phyloP scores from a whole-genome alignment of 2,888 invertebrate genomes.

The Acleris emargana region DNA sequence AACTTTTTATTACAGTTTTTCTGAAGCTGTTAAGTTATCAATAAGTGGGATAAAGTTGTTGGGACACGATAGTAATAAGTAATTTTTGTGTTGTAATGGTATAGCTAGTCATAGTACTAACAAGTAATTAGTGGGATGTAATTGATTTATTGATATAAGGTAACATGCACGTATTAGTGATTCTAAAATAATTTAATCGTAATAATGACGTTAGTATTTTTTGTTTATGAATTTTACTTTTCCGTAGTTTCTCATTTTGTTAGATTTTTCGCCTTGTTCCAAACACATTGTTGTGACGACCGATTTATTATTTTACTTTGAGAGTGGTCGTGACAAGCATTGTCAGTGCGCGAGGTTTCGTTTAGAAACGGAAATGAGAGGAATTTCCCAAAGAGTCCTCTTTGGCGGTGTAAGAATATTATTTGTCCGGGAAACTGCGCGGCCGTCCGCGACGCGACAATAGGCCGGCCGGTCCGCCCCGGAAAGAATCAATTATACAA shows the following conservation, averaged over 20 bases:
- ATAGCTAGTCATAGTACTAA: too few species aligned
- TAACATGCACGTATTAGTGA: too few species aligned
- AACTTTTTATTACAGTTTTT: too few species aligned
- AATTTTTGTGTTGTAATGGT: too few species aligned
- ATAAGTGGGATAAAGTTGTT: too few species aligned
- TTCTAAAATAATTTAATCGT: too few species aligned
- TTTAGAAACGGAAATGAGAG: conserved; percentile 78
- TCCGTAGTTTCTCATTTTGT: background rate
- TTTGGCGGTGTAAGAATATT: conserved; percentile 69
- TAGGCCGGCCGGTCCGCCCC: conserved; percentile 67
- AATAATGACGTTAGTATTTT: too few species aligned
- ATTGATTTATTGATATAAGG: too few species aligned
- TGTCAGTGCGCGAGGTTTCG: conserved; percentile 70
- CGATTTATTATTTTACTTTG: conserved; percentile 74
- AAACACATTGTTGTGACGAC: conserved; percentile 78
- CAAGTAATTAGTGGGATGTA: too few species aligned
- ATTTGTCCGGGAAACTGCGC: conserved; percentile 64
- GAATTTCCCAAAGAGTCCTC: conserved; percentile 70
- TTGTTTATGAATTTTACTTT: background rate
- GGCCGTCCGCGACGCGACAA: conserved; percentile 55
- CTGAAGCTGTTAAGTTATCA: too few species aligned
- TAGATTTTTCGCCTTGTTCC: conserved; percentile 52
- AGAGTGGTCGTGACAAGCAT: conserved; percentile 64
- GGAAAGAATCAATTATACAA: conserved; percentile 83
- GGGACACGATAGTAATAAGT: too few species aligned